Evolutionary conservation across 2,888 invertebrate genomes (phyloP), one percentile per base, ranked within the genome.

Genomic region (Protonemura montana): DNA sequence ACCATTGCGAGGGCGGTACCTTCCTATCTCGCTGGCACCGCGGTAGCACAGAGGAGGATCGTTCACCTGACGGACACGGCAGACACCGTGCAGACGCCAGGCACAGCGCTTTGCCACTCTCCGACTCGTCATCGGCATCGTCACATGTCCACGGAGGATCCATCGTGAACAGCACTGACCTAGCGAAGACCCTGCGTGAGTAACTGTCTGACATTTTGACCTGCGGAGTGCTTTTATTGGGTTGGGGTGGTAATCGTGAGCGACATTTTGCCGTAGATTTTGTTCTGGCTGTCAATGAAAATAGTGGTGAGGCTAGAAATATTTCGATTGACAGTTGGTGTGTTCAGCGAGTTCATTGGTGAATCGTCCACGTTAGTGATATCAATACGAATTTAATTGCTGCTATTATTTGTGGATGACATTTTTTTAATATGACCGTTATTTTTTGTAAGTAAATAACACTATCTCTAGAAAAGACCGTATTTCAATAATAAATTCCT

Each of bases 331-430:
- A 35, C 35, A 80, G 28, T 80, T 80, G 80, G n/a, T n/a, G n/a
- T n/a, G n/a, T n/a, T n/a, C n/a, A n/a, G n/a, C n/a, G n/a, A n/a
- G n/a, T n/a, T n/a, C n/a, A n/a, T n/a, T n/a, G 27, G 27, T 26
- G 80, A 26, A n/a, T n/a, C n/a, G n/a, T n/a, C n/a, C 77, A 77
- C 28, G 26, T 80, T 80, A 80, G 26, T n/a, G n/a, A n/a, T n/a
- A n/a, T n/a, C n/a, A n/a, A n/a, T n/a, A n/a, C n/a, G n/a, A n/a
- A n/a, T n/a, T n/a, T n/a, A n/a, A n/a, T n/a, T n/a, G n/a, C n/a
- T n/a, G n/a, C n/a, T n/a, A n/a, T n/a, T n/a, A n/a, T n/a, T n/a
- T n/a, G n/a, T n/a, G n/a, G n/a, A n/a, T n/a, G n/a, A n/a, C n/a
- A n/a, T n/a, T n/a, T n/a, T n/a, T n/a, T n/a, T n/a, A n/a, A n/a